Evolutionary conservation across 2,113 vertebrate genomes (phyloP).

Genomic region (Ranitomeya imitator): DNA sequence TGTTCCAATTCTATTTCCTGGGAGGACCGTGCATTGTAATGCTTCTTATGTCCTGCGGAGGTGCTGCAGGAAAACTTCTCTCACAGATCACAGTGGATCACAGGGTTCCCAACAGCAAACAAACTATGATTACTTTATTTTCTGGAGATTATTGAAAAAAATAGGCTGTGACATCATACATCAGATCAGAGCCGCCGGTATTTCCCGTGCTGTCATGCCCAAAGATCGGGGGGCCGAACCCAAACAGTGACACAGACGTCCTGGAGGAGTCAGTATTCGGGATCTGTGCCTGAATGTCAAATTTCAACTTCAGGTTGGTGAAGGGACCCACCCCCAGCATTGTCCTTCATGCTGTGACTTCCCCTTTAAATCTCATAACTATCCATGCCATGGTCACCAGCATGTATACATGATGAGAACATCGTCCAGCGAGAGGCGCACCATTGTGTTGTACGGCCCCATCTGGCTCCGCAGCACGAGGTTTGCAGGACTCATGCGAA

Average conservation of each 20-base stretch:
- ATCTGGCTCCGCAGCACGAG: neutral
- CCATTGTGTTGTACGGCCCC: slow-evolving; percentile 19
- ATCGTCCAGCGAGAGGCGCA: neutral
- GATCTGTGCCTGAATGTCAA: no score
- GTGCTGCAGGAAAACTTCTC: neutral
- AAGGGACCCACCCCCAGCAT: neutral
- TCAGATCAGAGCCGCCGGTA: no score
- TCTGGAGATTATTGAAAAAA: neutral
- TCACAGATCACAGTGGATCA: neutral
- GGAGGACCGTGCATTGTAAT: neutral
- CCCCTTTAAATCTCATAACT: neutral
- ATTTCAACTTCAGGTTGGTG: no score
- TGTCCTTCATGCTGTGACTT: neutral
- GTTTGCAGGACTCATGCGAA: slow-evolving; percentile 6
- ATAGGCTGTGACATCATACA: neutral
- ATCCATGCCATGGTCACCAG: neutral
- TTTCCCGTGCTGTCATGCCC: no score
- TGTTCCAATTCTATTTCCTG: no score
- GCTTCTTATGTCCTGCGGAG: neutral
- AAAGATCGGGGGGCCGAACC: no score
- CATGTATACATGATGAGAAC: neutral
- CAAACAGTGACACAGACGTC: no score
- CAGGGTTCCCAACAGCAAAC: neutral
- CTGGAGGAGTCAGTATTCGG: no score
- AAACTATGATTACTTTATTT: neutral